These are phyloP conservation scores for Listrodromus nycthemerus DNA, from an alignment of 2,888 invertebrate genomes.

Conservation along the genomic window DNA sequence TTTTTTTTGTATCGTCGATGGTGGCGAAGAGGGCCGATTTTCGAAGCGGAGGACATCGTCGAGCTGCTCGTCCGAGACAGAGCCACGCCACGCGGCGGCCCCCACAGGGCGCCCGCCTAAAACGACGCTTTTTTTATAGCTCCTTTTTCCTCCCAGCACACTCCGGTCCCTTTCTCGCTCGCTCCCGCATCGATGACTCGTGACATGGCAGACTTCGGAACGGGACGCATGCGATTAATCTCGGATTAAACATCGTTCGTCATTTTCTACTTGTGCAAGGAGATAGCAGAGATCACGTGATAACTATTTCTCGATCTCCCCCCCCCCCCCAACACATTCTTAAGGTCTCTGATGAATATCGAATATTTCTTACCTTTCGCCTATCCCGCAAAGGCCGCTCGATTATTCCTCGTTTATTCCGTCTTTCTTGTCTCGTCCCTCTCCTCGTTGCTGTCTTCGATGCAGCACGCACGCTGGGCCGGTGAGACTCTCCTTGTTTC, in stretches of 20 bases:
- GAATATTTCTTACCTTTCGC: conserved; percentile 11
- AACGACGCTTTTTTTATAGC: conserved; percentile 58
- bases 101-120: conserved; percentile 66
- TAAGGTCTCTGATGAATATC: not conserved
- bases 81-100: conserved; percentile 66
- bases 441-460: not conserved
- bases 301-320: not conserved
- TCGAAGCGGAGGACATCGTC: conserved; percentile 65
- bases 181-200: conserved; percentile 55
- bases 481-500: conserved; percentile 1
- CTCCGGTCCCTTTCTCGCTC: conserved; percentile 15
- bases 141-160: conserved; percentile 15
- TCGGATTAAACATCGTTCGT: not conserved
- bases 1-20: conserved; percentile 40
- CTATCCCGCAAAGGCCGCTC: conserved; percentile 18
- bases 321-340: not conserved
- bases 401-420: conserved; percentile 33
- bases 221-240: conserved; percentile 21
- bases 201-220: conserved; percentile 28
- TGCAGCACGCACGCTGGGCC: conserved; percentile 6
- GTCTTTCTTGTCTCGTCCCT: conserved; percentile 23
- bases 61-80: conserved; percentile 40
- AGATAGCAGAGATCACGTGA: not conserved
- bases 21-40: conserved; percentile 69
- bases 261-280: not conserved